Evolutionary conservation across 2,888 invertebrate species (phyloP).

Genomic region (Gibbula magus): DNA sequence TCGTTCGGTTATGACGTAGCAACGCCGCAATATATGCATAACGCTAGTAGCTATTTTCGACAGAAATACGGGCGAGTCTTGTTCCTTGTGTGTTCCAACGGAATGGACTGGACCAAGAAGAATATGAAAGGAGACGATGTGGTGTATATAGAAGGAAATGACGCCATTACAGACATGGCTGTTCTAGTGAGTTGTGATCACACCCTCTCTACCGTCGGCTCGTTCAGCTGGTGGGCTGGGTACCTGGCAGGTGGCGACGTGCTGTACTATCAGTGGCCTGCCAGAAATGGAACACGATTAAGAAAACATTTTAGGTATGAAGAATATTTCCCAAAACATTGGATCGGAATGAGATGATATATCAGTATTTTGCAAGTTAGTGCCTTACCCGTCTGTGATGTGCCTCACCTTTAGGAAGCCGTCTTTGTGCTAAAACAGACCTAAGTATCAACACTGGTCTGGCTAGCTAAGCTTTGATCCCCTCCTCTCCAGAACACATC

Average conservation of each 20-base stretch:
- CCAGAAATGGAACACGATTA: background rate
- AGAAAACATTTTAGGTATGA: conserved; percentile 10
- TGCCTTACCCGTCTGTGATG: too few relatives aligned
- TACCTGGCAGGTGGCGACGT: conserved; percentile 9
- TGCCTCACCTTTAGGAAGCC: too few relatives aligned
- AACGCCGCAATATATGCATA: conserved; percentile 27
- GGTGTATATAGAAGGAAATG: conserved; percentile 2
- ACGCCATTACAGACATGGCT: conserved; percentile 23
- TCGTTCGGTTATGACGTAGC: conserved; percentile 33
- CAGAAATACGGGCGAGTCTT: conserved; percentile 26
- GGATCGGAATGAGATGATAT: conserved; percentile 23
- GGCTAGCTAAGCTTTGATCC: too few relatives aligned
- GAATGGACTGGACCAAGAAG: conserved; percentile 30
- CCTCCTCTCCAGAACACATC: too few relatives aligned
- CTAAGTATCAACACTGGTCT: too few relatives aligned
- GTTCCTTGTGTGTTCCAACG: conserved; percentile 37
- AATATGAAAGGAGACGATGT: conserved; percentile 24
- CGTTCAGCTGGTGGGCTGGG: conserved; percentile 37
- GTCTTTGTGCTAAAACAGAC: too few relatives aligned
- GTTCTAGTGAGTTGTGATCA: conserved; percentile 28
- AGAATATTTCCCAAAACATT: conserved; percentile 13
- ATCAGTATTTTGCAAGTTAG: too few relatives aligned
- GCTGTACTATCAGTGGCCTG: conserved; percentile 29
- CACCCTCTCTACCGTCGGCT: conserved; percentile 28
- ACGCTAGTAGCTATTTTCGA: conserved; percentile 33